A percentile compares a stretch with the other conserved stretches of the same genome.
These are phyloP conservation scores for Leguminivora glycinivorella DNA, from an alignment of 1,140 invertebrate species.

Conservation along the genomic window DNA sequence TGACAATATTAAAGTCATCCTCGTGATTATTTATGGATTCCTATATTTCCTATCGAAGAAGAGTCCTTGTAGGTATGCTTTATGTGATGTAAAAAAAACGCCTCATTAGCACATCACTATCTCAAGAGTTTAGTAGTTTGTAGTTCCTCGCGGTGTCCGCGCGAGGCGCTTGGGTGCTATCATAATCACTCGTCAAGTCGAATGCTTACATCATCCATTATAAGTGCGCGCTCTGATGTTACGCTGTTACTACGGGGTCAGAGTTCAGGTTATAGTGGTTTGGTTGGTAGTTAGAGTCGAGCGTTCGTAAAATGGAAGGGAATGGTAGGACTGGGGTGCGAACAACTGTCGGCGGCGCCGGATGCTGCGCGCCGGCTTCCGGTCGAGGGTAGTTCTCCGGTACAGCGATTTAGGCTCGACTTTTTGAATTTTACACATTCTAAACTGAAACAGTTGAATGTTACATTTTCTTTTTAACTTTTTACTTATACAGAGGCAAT, in stretches of 20 bases:
- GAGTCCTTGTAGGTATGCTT: too few relatives aligned
- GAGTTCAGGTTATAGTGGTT: neutral
- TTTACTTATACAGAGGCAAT: neutral
- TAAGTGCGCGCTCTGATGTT: neutral
- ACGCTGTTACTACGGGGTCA: neutral
- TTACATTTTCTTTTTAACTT: neutral
- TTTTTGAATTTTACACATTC: constrained; percentile 34
- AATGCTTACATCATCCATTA: neutral
- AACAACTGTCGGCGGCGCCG: constrained; percentile 58
- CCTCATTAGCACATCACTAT: constrained; percentile 1
- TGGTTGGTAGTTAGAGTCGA: neutral
- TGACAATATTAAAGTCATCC: too few relatives aligned
- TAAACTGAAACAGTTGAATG: neutral
- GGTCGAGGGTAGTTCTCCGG: constrained; percentile 55
- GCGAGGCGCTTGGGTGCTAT: constrained; percentile 52
- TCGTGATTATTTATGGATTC: too few relatives aligned
- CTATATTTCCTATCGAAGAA: too few relatives aligned
- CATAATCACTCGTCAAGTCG: neutral
- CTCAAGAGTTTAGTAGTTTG: constrained; percentile 28
- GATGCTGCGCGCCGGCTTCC: constrained; percentile 69
- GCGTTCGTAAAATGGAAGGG: neutral
- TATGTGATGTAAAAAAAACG: too few relatives aligned
- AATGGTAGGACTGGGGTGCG: constrained; percentile 48
- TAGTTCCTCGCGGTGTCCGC: constrained; percentile 56
- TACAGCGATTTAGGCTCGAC: constrained; percentile 48